These are phyloP conservation scores for Odocoileus hemionus DNA, from an alignment of 2,113 vertebrate species.

Conservation along the genomic window DNA sequence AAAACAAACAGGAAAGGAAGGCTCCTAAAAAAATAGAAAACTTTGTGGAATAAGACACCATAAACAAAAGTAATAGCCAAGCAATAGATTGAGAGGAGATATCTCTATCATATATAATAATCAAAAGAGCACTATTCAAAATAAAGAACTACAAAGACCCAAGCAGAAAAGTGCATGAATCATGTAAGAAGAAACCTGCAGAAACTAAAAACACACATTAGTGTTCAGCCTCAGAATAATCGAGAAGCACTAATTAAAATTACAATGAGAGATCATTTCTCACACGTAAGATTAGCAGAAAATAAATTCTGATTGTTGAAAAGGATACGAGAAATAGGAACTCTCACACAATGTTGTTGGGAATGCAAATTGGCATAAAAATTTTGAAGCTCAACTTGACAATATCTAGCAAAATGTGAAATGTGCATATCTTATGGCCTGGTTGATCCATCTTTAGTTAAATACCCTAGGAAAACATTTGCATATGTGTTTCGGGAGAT, in stretches of 20 bases:
- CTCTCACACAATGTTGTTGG: neutral
- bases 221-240: neutral
- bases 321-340: neutral
- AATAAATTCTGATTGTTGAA: slow-evolving; percentile 41
- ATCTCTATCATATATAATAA: neutral
- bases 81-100: neutral
- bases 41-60: neutral
- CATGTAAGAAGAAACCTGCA: neutral
- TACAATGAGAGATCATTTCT: slow-evolving; percentile 50
- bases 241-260: slow-evolving; percentile 37
- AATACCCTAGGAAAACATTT: neutral
- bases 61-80: slow-evolving; percentile 4
- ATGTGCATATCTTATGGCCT: neutral
- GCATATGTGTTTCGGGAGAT: neutral
- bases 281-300: slow-evolving; percentile 6
- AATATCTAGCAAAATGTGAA: neutral
- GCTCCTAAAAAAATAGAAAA: neutral
- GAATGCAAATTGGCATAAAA: neutral
- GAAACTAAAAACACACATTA: neutral
- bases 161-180: slow-evolving; percentile 3
- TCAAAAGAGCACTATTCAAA: neutral
- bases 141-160: slow-evolving; percentile 11
- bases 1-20: neutral
- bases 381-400: neutral
- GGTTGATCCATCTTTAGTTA: neutral